Conservation (phyloP, 2,888 invertebrate genomes). For the Heteromurus nitidus region DNA sequence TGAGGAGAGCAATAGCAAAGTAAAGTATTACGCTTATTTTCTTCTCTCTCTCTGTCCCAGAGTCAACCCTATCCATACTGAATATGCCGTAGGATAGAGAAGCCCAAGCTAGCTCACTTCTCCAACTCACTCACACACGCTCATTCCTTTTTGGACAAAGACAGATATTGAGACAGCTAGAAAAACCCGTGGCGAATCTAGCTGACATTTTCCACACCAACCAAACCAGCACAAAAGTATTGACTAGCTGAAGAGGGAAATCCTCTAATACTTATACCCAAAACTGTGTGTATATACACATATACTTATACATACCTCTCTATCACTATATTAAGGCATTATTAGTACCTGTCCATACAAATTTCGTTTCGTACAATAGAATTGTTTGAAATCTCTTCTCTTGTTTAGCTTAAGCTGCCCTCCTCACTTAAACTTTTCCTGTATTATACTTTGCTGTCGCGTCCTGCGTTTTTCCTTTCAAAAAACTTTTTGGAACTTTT, state of each 20-base stretch:
- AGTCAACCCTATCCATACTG: slow-evolving; percentile 55
- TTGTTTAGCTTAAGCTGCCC: not conserved
- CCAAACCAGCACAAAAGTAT: slow-evolving; percentile 42
- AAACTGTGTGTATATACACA: not conserved
- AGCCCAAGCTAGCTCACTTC: not conserved
- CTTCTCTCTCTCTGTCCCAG: too few species aligned
- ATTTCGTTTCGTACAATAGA: slow-evolving; percentile 29
- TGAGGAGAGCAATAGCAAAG: slow-evolving; percentile 8
- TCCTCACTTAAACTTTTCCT: slow-evolving; percentile 17
- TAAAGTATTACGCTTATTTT: too few species aligned
- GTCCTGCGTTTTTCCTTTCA: slow-evolving; percentile 36
- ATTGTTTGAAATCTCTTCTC: slow-evolving; percentile 35
- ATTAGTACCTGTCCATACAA: slow-evolving; percentile 54
- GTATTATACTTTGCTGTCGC: slow-evolving; percentile 42
- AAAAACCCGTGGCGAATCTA: slow-evolving; percentile 73
- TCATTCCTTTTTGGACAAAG: slow-evolving; percentile 37
- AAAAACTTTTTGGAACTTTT: slow-evolving; percentile 1
- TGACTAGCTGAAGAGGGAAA: slow-evolving; percentile 16
- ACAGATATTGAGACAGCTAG: slow-evolving; percentile 63
- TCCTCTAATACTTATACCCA: not conserved
- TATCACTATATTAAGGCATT: slow-evolving; percentile 62
- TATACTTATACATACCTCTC: slow-evolving; percentile 40
- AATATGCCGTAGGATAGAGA: not conserved
- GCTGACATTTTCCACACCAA: slow-evolving; percentile 73
- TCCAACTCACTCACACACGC: too few species aligned